A percentile compares a stretch with the other conserved stretches of the same genome.
Conservation (phyloP, 2,888 invertebrate genomes). For the Lysandra coridon region DNA sequence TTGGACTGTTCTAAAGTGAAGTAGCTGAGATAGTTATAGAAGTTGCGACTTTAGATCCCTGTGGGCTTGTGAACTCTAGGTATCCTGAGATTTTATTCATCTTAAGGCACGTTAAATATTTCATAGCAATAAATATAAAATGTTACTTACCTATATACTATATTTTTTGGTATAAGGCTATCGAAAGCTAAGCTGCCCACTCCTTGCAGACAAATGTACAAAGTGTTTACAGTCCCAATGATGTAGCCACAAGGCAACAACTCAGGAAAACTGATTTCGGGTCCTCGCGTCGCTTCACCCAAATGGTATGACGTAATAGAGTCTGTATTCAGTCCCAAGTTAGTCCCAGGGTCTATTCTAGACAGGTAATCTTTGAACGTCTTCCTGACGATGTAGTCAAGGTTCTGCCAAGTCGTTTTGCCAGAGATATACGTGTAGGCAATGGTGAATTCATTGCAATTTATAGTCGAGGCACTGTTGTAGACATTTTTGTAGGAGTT, state of each 20-base stretch:
- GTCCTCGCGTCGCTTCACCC: constrained; percentile 92
- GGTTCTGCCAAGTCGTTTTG: constrained; percentile 96
- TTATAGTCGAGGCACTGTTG: constrained; percentile 77
- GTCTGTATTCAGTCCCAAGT: constrained; percentile 90
- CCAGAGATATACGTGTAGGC: constrained; percentile 94
- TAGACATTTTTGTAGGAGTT: constrained; percentile 75
- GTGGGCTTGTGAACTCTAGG: too few species aligned
- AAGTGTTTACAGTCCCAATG: constrained; percentile 91
- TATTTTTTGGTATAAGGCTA: constrained; percentile 96
- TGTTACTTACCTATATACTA: constrained; percentile 88
- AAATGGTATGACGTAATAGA: constrained; percentile 96
- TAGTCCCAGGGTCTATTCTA: constrained; percentile 95
- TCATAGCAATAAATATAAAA: too few species aligned
- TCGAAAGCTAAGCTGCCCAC: constrained; percentile 95
- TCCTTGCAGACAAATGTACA: constrained; percentile 94
- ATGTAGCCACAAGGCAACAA: constrained; percentile 96
- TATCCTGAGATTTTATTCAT: too few species aligned
- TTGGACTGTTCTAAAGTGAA: too few species aligned
- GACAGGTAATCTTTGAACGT: constrained; percentile 97
- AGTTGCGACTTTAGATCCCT: too few species aligned
- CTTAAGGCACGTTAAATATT: too few species aligned
- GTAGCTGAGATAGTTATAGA: too few species aligned
- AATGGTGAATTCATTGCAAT: constrained; percentile 88
- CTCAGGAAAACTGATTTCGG: constrained; percentile 91
- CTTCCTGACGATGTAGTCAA: constrained; percentile 94